Evolutionary conservation across 1,140 invertebrate genomes (phyloP).

Genomic region (Adelges cooleyi): DNA sequence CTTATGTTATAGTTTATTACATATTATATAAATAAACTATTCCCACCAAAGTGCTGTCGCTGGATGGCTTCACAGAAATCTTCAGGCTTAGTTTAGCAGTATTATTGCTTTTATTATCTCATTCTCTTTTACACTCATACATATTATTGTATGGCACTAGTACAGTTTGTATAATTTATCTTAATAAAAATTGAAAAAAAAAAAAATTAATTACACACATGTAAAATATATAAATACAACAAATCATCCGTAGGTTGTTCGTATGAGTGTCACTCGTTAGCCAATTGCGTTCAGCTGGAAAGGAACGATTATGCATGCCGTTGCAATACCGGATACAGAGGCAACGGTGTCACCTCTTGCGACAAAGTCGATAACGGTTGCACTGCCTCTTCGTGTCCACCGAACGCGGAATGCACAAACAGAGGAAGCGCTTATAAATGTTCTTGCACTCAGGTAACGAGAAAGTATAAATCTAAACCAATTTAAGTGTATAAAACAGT

Average conservation of each 20-base stretch:
- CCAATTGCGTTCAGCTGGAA: slow-evolving; percentile 30
- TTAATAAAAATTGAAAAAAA: background rate
- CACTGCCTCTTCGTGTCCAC: slow-evolving; percentile 66
- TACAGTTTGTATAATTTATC: background rate
- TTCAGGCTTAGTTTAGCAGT: too few species aligned
- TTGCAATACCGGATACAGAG: slow-evolving; percentile 51
- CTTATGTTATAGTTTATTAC: too few species aligned
- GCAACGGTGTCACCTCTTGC: slow-evolving; percentile 40
- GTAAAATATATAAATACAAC: too few species aligned
- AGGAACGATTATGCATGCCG: slow-evolving; percentile 45
- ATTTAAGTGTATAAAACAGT: too few species aligned
- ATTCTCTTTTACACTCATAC: background rate
- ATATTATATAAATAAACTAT: too few species aligned
- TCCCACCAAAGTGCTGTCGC: too few species aligned
- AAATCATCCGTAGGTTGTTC: too few species aligned
- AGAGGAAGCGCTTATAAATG: slow-evolving; percentile 43
- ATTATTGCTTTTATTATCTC: too few species aligned
- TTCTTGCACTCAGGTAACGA: slow-evolving; percentile 37
- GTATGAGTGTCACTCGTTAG: slow-evolving; percentile 32
- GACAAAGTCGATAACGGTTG: slow-evolving; percentile 56
- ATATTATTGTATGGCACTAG: background rate
- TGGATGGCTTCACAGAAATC: too few species aligned
- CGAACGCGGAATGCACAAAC: slow-evolving; percentile 69
- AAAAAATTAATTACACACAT: too few species aligned
- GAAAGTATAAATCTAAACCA: too few species aligned